Evolutionary conservation across 2,113 vertebrate species (phyloP), one percentile per base, ranked within the genome.

Genomic region (Loxodonta africana): DNA sequence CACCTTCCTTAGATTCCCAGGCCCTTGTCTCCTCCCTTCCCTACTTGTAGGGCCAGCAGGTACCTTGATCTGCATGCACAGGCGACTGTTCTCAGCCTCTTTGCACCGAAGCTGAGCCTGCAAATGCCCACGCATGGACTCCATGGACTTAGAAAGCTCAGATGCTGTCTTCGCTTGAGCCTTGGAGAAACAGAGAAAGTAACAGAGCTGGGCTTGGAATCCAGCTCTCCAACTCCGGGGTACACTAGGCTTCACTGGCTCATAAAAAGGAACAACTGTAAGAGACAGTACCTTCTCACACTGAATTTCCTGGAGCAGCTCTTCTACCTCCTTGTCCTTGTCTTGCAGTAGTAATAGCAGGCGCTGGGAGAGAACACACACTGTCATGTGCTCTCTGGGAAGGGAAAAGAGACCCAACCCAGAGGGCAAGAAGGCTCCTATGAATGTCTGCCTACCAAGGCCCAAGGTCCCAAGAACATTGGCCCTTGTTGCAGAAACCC

Each of bases 21-120:
- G 62, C 44, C n/a, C 37, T 9, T 3, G 12, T 51, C 69, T 83
- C 60, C 41, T 33, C 11, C 82, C 53, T 1, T 18, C 33, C 33
- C 57, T 33, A 41, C 6, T 1, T 0, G 14, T 2, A 1, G 28
- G 8, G 25, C 57, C 1, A 1, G 73, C 41, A 63, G 83, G 0
- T 97, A 99, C 99, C 99, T 98, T 98, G 37, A 99, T 99, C 97
- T 99, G 99, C 26, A 98, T 94, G 0, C 91, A 80, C 3, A 99
- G 98, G 0, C 99, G 99, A 97, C 98, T 99, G 96, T 99, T 99
- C 80, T 99, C 99, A 0, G 99, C 99, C 76, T 99, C 99, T 95
- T 99, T 99, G 95, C 90, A 99, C 37, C 99, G 98, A 57, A 99
- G 96, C 96, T 99, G 99, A 0, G 98, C 98, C 96, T 99, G 99